Conservation (phyloP, 1,140 invertebrate species). For the Trachymyrmex septentrionalis region DNA sequence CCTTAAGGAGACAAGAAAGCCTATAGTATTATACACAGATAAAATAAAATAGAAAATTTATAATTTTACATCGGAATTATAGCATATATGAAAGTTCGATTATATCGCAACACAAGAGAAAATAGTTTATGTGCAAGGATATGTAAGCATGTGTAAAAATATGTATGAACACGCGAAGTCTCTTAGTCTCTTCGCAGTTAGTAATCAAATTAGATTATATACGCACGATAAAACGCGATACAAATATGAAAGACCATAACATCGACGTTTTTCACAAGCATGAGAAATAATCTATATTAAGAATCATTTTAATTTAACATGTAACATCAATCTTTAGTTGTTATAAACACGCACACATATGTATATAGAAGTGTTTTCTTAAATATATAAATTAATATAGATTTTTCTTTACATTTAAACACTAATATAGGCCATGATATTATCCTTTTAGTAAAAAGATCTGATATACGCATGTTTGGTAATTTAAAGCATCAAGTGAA, state of each 20-base stretch:
- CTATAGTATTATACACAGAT: background rate
- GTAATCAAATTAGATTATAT: conserved; percentile 15
- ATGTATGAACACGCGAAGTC: background rate
- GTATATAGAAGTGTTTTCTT: conserved; percentile 45
- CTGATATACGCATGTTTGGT: conserved; percentile 64
- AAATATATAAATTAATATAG: conserved; percentile 63
- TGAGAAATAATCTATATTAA: conserved; percentile 55
- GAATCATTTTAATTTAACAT: conserved; percentile 43
- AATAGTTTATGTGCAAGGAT: background rate
- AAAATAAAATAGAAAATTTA: conserved; percentile 14
- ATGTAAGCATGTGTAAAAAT: background rate
- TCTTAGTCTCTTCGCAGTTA: conserved; percentile 24
- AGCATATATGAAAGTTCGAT: background rate
- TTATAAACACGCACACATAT: conserved; percentile 50
- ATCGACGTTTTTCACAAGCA: conserved; percentile 45
- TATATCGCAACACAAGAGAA: conserved; percentile 25
- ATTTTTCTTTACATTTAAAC: conserved; percentile 75
- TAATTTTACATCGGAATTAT: background rate
- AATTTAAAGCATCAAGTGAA: conserved; percentile 2
- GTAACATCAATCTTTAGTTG: conserved; percentile 63
- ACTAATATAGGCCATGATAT: conserved; percentile 81
- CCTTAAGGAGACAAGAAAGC: conserved; percentile 1
- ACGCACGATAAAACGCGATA: conserved; percentile 1
- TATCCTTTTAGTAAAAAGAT: conserved; percentile 73
- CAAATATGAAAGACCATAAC: conserved; percentile 24